These are phyloP conservation scores for Pogonocherus hispidulus DNA, from an alignment of 2,888 invertebrate genomes.

Conservation along the genomic window DNA sequence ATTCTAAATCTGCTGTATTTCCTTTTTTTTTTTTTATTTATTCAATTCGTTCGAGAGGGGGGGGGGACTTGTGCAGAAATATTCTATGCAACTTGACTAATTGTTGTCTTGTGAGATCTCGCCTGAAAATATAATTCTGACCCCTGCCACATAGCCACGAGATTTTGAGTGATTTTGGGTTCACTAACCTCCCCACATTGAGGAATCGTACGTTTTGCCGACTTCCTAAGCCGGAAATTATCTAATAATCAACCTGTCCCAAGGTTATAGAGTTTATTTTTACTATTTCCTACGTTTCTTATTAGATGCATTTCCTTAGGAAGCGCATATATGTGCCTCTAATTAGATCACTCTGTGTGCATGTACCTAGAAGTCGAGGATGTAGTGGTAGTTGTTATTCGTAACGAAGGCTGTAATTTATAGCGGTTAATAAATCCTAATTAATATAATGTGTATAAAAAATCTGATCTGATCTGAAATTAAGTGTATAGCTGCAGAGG, in stretches of 20 bases:
- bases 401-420: background rate
- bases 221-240: conserved; percentile 35
- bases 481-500: too few species aligned
- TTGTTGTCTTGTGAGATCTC: too few species aligned
- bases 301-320: conserved; percentile 17
- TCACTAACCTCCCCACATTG: conserved; percentile 4
- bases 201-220: conserved; percentile 13
- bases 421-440: background rate
- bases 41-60: too few species aligned
- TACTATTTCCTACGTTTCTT: background rate
- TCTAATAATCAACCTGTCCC: conserved; percentile 34
- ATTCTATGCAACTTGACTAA: too few species aligned
- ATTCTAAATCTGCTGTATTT: too few species aligned
- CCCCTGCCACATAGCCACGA: background rate
- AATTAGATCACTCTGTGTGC: background rate
- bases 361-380: background rate
- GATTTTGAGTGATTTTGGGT: conserved; percentile 14
- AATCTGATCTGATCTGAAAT: too few species aligned
- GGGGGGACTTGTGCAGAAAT: too few species aligned
- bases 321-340: conserved; percentile 5
- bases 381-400: background rate
- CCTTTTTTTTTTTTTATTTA: too few species aligned
- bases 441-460: background rate
- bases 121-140: too few species aligned
- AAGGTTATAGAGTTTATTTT: conserved; percentile 31